Evolutionary conservation across 2,797 vertebrate genomes (phyloP).

Genomic region (Oophaga sylvatica): DNA sequence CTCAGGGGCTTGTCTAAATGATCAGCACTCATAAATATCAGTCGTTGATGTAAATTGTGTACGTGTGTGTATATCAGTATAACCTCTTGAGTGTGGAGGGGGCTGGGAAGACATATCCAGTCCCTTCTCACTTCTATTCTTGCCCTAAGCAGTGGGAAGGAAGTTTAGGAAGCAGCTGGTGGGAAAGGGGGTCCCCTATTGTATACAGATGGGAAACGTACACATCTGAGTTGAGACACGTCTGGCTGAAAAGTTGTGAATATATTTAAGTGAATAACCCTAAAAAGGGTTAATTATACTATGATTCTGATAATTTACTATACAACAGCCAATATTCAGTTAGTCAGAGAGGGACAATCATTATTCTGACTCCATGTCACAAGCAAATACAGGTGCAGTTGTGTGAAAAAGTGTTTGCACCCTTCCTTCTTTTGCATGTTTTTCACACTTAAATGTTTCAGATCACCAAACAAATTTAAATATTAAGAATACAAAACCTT

Average conservation of each 20-base stretch:
- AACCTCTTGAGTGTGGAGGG: slow-evolving; percentile 54
- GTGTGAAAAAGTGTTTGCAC: too few relatives aligned
- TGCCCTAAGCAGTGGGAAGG: slow-evolving; percentile 51
- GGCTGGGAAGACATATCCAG: slow-evolving; percentile 8
- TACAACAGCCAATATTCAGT: not conserved
- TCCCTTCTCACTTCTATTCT: slow-evolving; percentile 34
- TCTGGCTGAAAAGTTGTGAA: not conserved
- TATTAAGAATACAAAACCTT: too few relatives aligned
- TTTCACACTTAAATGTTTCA: too few relatives aligned
- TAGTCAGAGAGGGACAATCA: not conserved
- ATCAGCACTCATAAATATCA: slow-evolving; percentile 27
- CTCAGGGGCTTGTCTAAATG: slow-evolving; percentile 10
- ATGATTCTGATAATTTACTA: not conserved
- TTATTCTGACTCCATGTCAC: not conserved
- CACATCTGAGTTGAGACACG: slow-evolving; percentile 30
- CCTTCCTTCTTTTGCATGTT: too few relatives aligned
- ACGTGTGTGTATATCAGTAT: slow-evolving; percentile 34
- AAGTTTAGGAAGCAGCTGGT: slow-evolving; percentile 62
- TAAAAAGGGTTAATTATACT: not conserved
- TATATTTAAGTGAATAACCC: not conserved
- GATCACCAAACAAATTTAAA: too few relatives aligned
- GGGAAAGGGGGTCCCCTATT: slow-evolving; percentile 54
- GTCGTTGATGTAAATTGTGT: slow-evolving; percentile 13
- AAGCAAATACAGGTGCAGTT: not conserved
- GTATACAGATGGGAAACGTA: slow-evolving; percentile 46